phyloP scores from a whole-genome alignment of 1,140 invertebrate genomes.

The Cataglyphis hispanica region DNA sequence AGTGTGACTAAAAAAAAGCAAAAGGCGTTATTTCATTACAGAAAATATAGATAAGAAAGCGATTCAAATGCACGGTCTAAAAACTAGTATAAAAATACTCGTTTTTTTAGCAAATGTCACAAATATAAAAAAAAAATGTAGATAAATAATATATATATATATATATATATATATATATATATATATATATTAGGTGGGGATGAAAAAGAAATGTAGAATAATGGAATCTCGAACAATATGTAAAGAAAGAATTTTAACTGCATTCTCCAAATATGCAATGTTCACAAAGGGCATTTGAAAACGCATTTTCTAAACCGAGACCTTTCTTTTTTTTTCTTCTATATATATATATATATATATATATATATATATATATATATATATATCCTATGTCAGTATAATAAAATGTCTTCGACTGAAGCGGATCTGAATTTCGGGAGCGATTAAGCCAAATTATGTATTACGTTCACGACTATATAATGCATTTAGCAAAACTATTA shows the following conservation, averaged over 20 bases:
- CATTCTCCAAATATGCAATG: too few species aligned
- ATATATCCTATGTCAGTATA: background rate
- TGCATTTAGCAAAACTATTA: constrained; percentile 28
- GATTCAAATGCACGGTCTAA: background rate
- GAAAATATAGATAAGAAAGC: background rate
- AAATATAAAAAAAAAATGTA: constrained; percentile 21
- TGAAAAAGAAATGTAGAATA: too few species aligned
- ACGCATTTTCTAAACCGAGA: too few species aligned
- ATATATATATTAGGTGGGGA: too few species aligned
- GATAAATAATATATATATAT: background rate
- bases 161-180: too few species aligned
- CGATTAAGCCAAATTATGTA: background rate
- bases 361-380: too few species aligned
- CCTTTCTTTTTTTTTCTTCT: too few species aligned
- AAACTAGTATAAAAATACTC: background rate
- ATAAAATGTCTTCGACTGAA: background rate
- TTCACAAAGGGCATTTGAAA: too few species aligned
- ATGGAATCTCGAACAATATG: too few species aligned
- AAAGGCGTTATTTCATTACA: background rate
- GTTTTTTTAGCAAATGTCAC: background rate
- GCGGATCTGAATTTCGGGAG: background rate
- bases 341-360: too few species aligned
- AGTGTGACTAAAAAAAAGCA: background rate
- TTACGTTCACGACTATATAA: background rate
- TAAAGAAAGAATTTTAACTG: too few species aligned